phyloP scores from a whole-genome alignment of 2,888 invertebrate species.

The Tortrix viridana region DNA sequence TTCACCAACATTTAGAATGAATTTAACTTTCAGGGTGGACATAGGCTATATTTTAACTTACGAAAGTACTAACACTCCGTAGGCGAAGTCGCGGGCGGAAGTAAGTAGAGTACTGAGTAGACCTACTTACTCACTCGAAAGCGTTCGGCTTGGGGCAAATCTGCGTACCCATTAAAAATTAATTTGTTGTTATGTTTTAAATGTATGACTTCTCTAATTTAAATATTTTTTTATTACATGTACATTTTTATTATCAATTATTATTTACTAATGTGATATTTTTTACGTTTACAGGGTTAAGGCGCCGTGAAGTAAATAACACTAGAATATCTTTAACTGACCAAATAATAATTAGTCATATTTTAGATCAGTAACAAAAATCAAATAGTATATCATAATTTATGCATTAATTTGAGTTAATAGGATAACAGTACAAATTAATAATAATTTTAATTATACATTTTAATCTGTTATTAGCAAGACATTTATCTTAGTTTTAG shows the following conservation, averaged over 20 bases:
- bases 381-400: background rate
- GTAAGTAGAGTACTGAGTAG: too few species aligned
- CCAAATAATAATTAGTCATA: conserved; percentile 31
- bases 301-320: conserved; percentile 39
- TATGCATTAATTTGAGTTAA: conserved; percentile 2
- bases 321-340: conserved; percentile 13
- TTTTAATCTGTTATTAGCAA: too few species aligned
- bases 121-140: too few species aligned
- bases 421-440: conserved; percentile 24
- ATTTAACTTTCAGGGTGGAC: too few species aligned
- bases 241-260: background rate
- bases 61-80: too few species aligned
- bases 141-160: too few species aligned
- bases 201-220: background rate
- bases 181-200: background rate
- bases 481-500: too few species aligned
- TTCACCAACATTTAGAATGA: too few species aligned
- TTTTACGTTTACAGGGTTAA: conserved; percentile 62
- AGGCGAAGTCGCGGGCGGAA: too few species aligned
- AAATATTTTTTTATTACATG: background rate
- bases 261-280: conserved; percentile 30
- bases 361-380: conserved; percentile 2
- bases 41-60: too few species aligned
- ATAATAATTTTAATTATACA: too few species aligned
- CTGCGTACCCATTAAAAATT: too few species aligned